Conservation (phyloP, 37 sponge, comb jelly and placozoan species). For the Diacarnus erythraeanus region DNA sequence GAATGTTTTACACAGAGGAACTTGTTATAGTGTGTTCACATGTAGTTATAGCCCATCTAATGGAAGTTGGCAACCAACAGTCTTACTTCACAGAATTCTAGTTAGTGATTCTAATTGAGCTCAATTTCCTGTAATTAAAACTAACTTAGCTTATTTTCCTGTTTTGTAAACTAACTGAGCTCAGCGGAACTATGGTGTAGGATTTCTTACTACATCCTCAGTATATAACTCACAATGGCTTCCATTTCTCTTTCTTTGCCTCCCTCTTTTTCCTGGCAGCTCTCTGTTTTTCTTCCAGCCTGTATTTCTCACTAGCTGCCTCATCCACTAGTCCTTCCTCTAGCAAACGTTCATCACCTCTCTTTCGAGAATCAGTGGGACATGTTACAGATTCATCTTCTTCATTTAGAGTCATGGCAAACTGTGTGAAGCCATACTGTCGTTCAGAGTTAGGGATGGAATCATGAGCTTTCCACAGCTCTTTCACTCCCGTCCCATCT, state of each 20-base stretch:
- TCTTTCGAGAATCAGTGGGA: conserved; percentile 84
- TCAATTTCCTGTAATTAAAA: too few species aligned
- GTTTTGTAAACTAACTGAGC: too few species aligned
- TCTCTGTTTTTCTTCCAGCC: conserved; percentile 97
- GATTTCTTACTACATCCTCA: too few species aligned
- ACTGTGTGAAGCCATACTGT: conserved; percentile 90
- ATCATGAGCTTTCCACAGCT: conserved; percentile 58
- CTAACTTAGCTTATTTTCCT: too few species aligned
- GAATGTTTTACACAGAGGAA: too few species aligned
- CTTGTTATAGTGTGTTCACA: too few species aligned
- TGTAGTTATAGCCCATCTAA: too few species aligned
- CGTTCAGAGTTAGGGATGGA: conserved; percentile 62
- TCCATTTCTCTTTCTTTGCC: conserved; percentile 50
- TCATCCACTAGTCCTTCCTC: conserved; percentile 87
- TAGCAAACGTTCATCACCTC: conserved; percentile 88
- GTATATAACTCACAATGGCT: conserved; percentile 65
- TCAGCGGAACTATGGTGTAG: too few species aligned
- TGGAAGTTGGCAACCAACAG: too few species aligned
- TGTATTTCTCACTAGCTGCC: conserved; percentile 76
- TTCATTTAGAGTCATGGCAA: conserved; percentile 88
- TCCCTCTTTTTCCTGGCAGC: conserved; percentile 64
- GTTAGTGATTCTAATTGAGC: too few species aligned
- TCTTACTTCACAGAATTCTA: too few species aligned
- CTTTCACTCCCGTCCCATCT: conserved; percentile 50
- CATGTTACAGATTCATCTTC: conserved; percentile 56